Evolutionary conservation across 2,113 vertebrate genomes (phyloP), one percentile per base, ranked within the genome.

Genomic region (Aspiorhynchus laticeps): DNA sequence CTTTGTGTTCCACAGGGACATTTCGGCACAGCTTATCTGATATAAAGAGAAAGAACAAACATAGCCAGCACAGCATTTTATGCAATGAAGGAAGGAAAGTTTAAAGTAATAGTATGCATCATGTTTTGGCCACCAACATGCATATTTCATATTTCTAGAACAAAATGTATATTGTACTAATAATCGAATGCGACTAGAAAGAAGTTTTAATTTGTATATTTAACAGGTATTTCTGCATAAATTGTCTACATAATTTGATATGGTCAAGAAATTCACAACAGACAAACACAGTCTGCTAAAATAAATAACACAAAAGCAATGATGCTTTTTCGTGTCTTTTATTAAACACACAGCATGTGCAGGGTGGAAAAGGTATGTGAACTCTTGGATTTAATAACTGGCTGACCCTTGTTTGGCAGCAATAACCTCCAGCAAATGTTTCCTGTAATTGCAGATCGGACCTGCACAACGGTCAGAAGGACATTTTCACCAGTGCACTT

Each of bases 1-100:
- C 76, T 43, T 69, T 93, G 93, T 93, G 91, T 83, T 91, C 92
- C 93, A 92, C 92, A 1, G 86, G 93, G 92, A 92, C 84, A 85
- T 85, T 41, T 90, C 89, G 88, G 91, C 90, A 87, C 91, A 90
- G 90, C 90, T 38, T 87, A 90, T 90, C 90, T 92, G 90, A 92
- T 83, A 84, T 88, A 88, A 91, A 94, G 84, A 91, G 90, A 91
- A 89, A 91, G 90, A 90, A 90, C 87, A 86, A 92, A 92, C 90
- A 91, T 90, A 74, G 92, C 90, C 90, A 93, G 90, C 90, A 92
- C 90, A 89, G 90, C 90, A 86, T 65, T 89, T 91, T 84, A 5
- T 10, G 63, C 46, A 10, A 12, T 14, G 9, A 83, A 36, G 63
- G 26, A 71, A 33, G 17, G 17, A 24, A 83, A 48, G 10, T 83